Evolutionary conservation across 2,797 vertebrate genomes (phyloP), one percentile per base, ranked within the genome.

Genomic region (Paratrypauchen microcephalus): DNA sequence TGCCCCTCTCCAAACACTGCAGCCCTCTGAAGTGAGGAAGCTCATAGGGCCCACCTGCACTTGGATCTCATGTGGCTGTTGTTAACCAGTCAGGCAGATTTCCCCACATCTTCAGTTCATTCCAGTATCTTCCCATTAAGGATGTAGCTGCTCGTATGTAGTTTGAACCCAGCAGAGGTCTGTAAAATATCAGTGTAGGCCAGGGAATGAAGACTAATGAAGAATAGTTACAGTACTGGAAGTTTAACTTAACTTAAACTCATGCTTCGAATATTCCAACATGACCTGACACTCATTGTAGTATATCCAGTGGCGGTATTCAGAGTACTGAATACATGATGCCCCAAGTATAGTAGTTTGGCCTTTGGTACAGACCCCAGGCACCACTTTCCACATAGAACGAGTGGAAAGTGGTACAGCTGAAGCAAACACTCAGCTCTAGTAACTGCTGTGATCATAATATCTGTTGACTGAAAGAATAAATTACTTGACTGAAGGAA

Each of bases 331-430:
- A 92, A 70, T 57, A 91, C 48, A 52, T 92, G 89, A 70, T 64
- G 81, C 41, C 89, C 88, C 77, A 81, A 73, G 77, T n/a, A n/a
- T n/a, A n/a, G n/a, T 87, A 91, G 77, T 89, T 89, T 63, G 88
- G 88, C 52, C 83, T 79, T 68, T 90, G 89, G 12, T 79, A 88
- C 56, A 93, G 69, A 13, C 89, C 87, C 89, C 92, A 91, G 74
- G 81, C 71, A 0, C 85, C 86, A 1, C 52, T 89, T 63, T 92
- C 85, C 39, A 90, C 88, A 1, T 65, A 77, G 5, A 88, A 58
- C 28, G 89, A 92, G 87, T 90, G n/a, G n/a, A n/a, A n/a, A n/a
- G n/a, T n/a, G n/a, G n/a, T 89, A 72, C 88, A 91, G 68, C 70
- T 83, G 59, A 91, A 84, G 66, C 87, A 79, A 55, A 64, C 41